phyloP scores from a whole-genome alignment of 2,113 vertebrate species.

The Heterotilapia buettikoferi region DNA sequence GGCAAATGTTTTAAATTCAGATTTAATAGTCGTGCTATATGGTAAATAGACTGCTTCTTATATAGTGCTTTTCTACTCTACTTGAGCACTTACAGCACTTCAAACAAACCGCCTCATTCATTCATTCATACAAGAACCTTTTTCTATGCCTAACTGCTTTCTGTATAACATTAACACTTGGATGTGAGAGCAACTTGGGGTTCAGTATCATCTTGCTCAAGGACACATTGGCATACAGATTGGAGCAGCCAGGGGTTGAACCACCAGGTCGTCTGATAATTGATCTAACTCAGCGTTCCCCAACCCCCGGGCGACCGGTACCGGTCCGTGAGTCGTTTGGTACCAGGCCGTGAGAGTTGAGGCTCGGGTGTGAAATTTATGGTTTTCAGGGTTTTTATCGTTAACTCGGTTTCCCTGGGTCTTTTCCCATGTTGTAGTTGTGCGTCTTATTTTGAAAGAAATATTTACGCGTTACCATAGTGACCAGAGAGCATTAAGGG shows the following conservation, averaged over 20 bases:
- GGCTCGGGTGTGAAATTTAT: background rate
- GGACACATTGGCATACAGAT: background rate
- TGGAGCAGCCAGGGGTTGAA: background rate
- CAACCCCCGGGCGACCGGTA: background rate
- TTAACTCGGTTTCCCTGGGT: rapidly evolving
- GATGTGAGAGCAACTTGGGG: background rate
- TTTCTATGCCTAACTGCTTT: background rate
- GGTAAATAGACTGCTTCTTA: background rate
- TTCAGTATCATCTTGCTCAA: background rate
- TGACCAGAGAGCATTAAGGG: background rate
- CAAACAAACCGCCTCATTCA: background rate
- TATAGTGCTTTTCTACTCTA: background rate
- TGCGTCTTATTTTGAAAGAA: background rate
- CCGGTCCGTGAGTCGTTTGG: rapidly evolving
- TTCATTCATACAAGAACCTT: background rate
- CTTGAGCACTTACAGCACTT: background rate
- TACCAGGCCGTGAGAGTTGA: background rate
- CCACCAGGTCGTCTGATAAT: background rate
- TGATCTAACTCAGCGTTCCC: background rate
- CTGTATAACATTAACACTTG: background rate
- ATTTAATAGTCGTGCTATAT: background rate
- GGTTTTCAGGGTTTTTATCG: background rate
- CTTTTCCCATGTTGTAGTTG: background rate
- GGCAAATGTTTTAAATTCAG: background rate
- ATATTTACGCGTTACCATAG: background rate